A percentile compares a stretch with the other conserved stretches of the same genome.
These are phyloP conservation scores for Odontocolon sp. DNA, from an alignment of 2,888 invertebrate species.

Conservation along the genomic window DNA sequence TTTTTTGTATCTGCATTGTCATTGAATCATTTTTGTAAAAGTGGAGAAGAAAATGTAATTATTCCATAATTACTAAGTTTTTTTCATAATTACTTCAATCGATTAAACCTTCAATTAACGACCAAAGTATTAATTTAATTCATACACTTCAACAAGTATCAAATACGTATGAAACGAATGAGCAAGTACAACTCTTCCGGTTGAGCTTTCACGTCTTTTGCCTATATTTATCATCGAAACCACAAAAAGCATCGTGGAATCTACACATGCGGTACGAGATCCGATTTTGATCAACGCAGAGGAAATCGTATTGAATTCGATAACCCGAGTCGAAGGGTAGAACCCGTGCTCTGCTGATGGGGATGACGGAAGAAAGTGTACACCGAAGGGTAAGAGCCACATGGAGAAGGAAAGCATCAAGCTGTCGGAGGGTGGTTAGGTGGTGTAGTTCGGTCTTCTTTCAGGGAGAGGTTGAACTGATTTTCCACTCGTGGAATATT, in stretches of 20 bases:
- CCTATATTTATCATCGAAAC: neutral
- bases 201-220: neutral
- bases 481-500: conserved; percentile 74
- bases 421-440: conserved; percentile 26
- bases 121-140: too few species aligned
- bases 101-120: too few species aligned
- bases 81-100: too few species aligned
- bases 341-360: conserved; percentile 44
- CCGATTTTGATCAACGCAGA: conserved; percentile 75
- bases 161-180: neutral
- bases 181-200: neutral
- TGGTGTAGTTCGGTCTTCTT: conserved; percentile 55
- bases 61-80: too few species aligned
- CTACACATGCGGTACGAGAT: conserved; percentile 61
- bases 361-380: conserved; percentile 44
- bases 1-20: too few species aligned
- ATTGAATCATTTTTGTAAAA: too few species aligned
- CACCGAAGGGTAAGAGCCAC: conserved; percentile 50
- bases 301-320: conserved; percentile 74
- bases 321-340: conserved; percentile 69
- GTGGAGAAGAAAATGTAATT: too few species aligned
- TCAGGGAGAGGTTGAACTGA: conserved; percentile 59
- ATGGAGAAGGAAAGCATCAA: conserved; percentile 49
- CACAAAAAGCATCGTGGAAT: neutral
- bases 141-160: too few species aligned